These are phyloP conservation scores for Halictus rubicundus DNA, from an alignment of 1,140 invertebrate species.

Conservation along the genomic window DNA sequence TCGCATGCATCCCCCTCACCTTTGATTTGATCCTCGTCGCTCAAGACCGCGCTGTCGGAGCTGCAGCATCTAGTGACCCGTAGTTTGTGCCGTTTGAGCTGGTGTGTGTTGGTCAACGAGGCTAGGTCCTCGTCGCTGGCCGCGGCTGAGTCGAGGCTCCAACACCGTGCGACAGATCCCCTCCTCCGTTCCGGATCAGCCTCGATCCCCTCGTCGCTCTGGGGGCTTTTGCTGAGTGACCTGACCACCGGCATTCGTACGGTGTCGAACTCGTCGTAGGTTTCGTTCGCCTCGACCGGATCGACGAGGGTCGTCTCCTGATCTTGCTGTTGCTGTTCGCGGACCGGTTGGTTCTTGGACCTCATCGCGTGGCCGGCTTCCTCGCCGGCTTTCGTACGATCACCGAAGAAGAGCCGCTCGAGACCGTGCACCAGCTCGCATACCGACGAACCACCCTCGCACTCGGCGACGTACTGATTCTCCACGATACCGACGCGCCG, in stretches of 20 bases:
- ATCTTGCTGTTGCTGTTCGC: not conserved
- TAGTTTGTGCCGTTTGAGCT: constrained; percentile 63
- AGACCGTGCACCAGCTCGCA: constrained; percentile 28
- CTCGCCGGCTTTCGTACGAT: not conserved
- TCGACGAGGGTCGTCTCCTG: constrained; percentile 38
- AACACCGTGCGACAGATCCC: constrained; percentile 63
- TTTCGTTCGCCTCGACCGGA: constrained; percentile 64
- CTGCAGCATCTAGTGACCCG: constrained; percentile 79
- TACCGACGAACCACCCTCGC: constrained; percentile 27
- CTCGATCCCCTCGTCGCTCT: constrained; percentile 76
- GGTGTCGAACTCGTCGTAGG: constrained; percentile 70
- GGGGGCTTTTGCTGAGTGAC: constrained; percentile 67
- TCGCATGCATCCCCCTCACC: constrained; percentile 56
- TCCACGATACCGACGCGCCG: constrained; percentile 52
- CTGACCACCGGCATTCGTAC: constrained; percentile 59
- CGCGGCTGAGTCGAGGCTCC: constrained; percentile 73
- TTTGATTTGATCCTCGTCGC: constrained; percentile 80
- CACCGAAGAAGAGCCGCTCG: constrained; percentile 34
- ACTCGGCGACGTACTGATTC: constrained; percentile 43
- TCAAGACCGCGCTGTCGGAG: constrained; percentile 81
- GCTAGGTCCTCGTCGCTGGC: constrained; percentile 69
- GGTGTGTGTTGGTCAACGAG: constrained; percentile 10
- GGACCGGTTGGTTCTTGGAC: constrained; percentile 44
- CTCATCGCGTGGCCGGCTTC: constrained; percentile 48
- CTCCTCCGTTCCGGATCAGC: constrained; percentile 63